Conservation (phyloP, 2,113 vertebrate species). For the Plecturocebus donacophilus region DNA sequence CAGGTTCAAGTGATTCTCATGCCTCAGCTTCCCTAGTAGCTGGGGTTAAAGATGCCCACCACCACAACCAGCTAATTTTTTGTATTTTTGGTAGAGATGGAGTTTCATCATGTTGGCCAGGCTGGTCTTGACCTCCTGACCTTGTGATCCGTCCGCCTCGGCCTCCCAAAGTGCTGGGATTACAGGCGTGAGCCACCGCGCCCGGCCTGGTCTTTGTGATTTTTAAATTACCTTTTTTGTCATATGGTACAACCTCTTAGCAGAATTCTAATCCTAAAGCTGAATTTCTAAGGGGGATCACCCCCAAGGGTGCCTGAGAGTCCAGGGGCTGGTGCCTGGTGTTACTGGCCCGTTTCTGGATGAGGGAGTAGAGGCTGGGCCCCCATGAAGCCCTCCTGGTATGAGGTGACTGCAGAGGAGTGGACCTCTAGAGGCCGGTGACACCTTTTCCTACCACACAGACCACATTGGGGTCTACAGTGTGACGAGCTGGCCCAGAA, state of each 20-base stretch:
- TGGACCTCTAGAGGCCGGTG: fast-evolving
- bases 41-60: too few relatives aligned
- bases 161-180: too few relatives aligned
- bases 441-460: background rate
- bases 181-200: too few relatives aligned
- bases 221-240: background rate
- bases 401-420: too few relatives aligned
- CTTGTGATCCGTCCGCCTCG: too few relatives aligned
- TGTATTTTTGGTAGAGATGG: too few relatives aligned
- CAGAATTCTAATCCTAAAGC: background rate
- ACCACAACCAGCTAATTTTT: too few relatives aligned
- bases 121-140: too few relatives aligned
- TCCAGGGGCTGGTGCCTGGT: background rate
- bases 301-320: background rate
- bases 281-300: background rate
- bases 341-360: background rate
- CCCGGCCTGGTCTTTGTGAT: background rate
- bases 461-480: background rate
- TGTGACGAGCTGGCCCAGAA: background rate
- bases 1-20: too few relatives aligned
- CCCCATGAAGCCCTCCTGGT: fast-evolving
- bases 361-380: background rate
- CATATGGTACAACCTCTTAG: background rate
- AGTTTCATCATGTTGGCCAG: too few relatives aligned
- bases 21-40: too few relatives aligned